Percentiles rank a stretch among this genome's conserved stretches.
These are phyloP conservation scores for Ceratosolen solmsi DNA, from an alignment of 1,140 invertebrate species.

Conservation along the genomic window DNA sequence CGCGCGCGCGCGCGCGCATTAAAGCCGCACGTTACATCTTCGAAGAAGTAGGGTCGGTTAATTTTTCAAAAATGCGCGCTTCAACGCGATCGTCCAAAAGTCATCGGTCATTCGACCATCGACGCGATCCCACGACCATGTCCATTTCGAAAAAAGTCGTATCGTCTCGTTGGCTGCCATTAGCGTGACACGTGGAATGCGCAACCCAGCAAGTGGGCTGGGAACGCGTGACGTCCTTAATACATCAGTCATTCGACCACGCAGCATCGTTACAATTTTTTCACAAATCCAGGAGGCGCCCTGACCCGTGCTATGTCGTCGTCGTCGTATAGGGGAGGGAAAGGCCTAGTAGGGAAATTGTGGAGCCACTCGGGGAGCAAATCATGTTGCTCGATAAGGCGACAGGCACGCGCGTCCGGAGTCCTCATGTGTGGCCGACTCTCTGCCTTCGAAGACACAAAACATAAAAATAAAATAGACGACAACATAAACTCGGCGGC, in stretches of 20 bases:
- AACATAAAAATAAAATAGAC: not conserved
- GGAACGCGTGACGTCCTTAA: not conserved
- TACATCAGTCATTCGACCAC: not conserved
- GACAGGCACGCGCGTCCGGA: not conserved
- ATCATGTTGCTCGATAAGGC: not conserved
- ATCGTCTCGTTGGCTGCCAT: not conserved
- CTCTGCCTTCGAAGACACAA: not conserved
- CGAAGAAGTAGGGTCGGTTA: not conserved
- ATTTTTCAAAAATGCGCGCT: too few relatives aligned
- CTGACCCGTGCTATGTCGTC: not conserved
- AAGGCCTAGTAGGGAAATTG: not conserved
- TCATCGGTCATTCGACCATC: too few relatives aligned
- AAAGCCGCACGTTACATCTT: not conserved
- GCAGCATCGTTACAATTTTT: not conserved
- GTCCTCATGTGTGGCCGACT: too few relatives aligned
- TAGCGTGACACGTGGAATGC: not conserved
- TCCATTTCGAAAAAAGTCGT: too few relatives aligned
- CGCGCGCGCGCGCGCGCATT: not conserved
- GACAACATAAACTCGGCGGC: not conserved
- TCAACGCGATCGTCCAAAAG: too few relatives aligned
- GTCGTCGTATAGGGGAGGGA: not conserved
- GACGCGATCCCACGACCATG: too few relatives aligned
- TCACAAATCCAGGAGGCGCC: not conserved
- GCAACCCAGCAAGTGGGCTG: not conserved
- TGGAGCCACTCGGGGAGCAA: not conserved